These are phyloP conservation scores for Crax fasciolata DNA, from an alignment of 2,797 vertebrate species.

Conservation along the genomic window DNA sequence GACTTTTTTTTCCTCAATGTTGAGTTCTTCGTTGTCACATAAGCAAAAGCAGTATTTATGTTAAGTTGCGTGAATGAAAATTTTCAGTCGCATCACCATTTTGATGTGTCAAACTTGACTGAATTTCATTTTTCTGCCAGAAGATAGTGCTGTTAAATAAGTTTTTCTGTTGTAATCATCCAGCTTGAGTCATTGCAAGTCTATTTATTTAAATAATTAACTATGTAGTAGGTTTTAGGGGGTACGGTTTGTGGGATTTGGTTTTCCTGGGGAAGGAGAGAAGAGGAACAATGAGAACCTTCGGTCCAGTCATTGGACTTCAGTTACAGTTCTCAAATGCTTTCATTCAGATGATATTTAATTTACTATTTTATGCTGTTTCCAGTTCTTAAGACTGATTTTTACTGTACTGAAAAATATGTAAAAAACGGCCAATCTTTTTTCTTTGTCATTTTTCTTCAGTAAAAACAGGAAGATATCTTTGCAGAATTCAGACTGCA, in stretches of 20 bases:
- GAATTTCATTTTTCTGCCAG: not conserved
- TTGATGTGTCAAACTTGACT: not conserved
- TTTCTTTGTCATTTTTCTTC: constrained; percentile 25
- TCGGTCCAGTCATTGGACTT: not conserved
- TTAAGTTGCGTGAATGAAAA: not conserved
- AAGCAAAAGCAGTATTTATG: not conserved
- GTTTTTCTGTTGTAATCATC: not conserved
- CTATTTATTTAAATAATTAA: not conserved
- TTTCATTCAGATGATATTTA: not conserved
- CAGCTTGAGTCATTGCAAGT: not conserved
- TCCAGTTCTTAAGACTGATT: not conserved
- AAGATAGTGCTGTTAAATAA: not conserved
- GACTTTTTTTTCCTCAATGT: not conserved
- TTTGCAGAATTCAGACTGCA: not conserved
- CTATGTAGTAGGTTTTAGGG: not conserved
- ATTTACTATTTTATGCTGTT: not conserved
- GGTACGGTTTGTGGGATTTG: not conserved
- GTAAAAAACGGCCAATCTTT: not conserved
- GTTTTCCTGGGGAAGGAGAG: not conserved
- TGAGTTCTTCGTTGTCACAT: not conserved
- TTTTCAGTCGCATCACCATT: not conserved
- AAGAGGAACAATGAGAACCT: not conserved
- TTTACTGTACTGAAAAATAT: not conserved
- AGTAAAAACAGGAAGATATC: not conserved
- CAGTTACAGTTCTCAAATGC: not conserved